Conservation (phyloP, 2,113 vertebrate genomes). For the Engystomops pustulosus region DNA sequence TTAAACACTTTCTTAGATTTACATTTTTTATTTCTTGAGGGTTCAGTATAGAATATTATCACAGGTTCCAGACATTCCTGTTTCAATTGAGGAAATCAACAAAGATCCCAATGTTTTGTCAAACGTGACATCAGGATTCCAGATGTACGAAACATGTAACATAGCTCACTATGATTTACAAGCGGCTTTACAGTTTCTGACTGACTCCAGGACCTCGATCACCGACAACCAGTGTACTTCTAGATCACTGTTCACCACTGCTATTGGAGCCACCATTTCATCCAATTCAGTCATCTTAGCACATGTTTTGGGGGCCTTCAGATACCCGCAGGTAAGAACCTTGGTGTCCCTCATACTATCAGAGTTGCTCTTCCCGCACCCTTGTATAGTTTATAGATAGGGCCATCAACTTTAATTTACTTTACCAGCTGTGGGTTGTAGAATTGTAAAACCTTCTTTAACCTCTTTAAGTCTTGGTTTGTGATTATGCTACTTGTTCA, state of each 20-base stretch:
- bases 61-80: neutral
- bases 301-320: constrained; percentile 12
- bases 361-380: too few relatives aligned
- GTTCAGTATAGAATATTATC: neutral
- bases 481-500: too few relatives aligned
- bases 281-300: neutral
- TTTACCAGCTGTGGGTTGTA: too few relatives aligned
- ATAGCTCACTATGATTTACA: neutral
- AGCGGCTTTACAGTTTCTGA: constrained; percentile 9
- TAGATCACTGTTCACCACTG: neutral
- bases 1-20: too few relatives aligned
- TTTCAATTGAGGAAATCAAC: neutral
- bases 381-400: too few relatives aligned
- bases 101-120: neutral
- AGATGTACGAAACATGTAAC: constrained; percentile 35
- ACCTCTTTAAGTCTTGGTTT: too few relatives aligned
- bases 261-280: neutral
- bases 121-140: constrained; percentile 14
- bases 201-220: neutral
- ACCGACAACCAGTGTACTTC: neutral
- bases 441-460: too few relatives aligned
- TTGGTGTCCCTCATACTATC: too few relatives aligned
- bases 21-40: neutral
- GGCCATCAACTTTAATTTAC: too few relatives aligned
- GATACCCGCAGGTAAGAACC: constrained; percentile 22